Percentiles rank a stretch among this genome's conserved stretches.
Evolutionary conservation across 1,140 invertebrate genomes (phyloP).

Genomic region (Aphaenogaster rudis): DNA sequence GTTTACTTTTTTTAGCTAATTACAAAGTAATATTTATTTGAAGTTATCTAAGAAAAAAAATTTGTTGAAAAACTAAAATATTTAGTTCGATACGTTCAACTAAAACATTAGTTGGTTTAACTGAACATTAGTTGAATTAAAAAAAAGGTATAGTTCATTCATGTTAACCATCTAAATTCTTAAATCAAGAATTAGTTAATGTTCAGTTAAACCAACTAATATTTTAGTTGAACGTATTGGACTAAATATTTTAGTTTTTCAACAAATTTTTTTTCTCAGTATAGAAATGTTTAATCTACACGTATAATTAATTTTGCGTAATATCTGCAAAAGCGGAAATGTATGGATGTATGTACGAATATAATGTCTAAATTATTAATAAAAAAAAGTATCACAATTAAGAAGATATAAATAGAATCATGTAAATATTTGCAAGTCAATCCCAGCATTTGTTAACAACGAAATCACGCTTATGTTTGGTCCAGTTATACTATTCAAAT

Average conservation of each 20-base stretch:
- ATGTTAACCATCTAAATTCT: too few relatives aligned
- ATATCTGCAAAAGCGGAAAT: not conserved
- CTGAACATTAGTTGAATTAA: too few relatives aligned
- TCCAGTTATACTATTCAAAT: not conserved
- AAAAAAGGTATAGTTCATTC: too few relatives aligned
- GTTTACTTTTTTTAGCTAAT: not conserved
- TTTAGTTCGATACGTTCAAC: too few relatives aligned
- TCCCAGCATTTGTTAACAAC: not conserved
- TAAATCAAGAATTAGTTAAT: too few relatives aligned
- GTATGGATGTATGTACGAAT: not conserved
- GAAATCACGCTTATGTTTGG: not conserved
- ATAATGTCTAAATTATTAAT: slow-evolving; percentile 24
- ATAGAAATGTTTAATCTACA: not conserved
- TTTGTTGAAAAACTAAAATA: too few relatives aligned
- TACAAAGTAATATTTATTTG: not conserved
- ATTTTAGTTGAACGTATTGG: too few relatives aligned
- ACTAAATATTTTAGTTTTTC: too few relatives aligned
- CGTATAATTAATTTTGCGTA: not conserved
- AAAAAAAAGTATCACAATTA: not conserved
- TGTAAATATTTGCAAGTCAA: not conserved
- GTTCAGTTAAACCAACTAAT: too few relatives aligned
- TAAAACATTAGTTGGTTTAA: too few relatives aligned
- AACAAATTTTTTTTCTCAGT: too few relatives aligned
- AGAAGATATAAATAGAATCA: slow-evolving; percentile 5
- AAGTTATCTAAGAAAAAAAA: not conserved